Conservation (phyloP, 1,140 invertebrate genomes). For the Tetramorium parvispinum region DNA sequence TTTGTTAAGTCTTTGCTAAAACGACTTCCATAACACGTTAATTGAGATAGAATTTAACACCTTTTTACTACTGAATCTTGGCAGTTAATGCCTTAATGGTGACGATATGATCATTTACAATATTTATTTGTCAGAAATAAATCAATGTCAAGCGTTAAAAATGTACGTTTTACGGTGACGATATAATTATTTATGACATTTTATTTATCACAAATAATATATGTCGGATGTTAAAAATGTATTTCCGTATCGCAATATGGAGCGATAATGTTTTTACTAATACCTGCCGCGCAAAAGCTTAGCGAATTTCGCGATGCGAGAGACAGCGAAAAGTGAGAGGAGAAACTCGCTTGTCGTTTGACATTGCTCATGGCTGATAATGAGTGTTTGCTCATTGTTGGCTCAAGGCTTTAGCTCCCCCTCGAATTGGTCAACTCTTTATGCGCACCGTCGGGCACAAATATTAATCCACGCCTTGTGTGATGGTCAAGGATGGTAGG, state of each 20-base stretch:
- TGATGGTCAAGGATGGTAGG: constrained; percentile 45
- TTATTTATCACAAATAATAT: background rate
- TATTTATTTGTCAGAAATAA: no score
- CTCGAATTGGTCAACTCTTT: constrained; percentile 33
- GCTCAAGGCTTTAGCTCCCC: constrained; percentile 70
- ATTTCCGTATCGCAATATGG: background rate
- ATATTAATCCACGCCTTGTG: constrained; percentile 34
- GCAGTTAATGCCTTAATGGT: background rate
- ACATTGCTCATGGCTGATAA: constrained; percentile 78
- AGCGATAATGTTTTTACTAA: background rate
- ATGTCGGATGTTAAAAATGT: background rate
- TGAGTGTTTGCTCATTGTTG: constrained; percentile 76
- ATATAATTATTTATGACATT: background rate
- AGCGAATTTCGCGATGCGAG: constrained; percentile 13
- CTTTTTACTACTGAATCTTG: background rate
- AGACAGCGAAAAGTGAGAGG: constrained; percentile 68
- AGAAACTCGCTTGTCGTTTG: constrained; percentile 67
- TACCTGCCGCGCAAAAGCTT: background rate
- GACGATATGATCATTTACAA: no score
- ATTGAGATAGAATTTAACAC: background rate
- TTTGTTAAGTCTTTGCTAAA: background rate
- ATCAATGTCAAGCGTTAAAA: background rate
- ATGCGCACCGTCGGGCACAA: constrained; percentile 19
- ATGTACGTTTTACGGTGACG: background rate
- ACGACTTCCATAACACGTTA: background rate